Base-by-base conservation (phyloP, 2,113 vertebrate genomes). In the Myotis brandtii region DNA sequence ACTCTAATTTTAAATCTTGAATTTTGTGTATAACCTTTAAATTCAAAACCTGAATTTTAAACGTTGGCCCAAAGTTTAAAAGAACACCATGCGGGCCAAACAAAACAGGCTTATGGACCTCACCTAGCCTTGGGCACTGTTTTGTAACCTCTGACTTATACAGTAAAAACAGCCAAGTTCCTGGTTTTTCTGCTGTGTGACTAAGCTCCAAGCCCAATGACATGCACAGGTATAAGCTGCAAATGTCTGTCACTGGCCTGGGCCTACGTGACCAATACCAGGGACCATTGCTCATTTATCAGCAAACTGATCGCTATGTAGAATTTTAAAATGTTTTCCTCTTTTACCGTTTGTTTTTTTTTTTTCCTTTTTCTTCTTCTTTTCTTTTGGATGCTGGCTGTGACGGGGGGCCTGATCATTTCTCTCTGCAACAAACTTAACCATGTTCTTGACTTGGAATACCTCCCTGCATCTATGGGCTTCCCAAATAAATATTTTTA, bases 401-500 rank as follows among this genome's bases (percentile, higher is more conserved):
- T 92, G 46, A n/a, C 30, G 25, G 9, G 46, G 37, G 69, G 30
- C 16, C 52, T 89, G 56, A 64, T 83, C 50, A 62, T 90, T 50
- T 5, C 66, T 73, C 46, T 46, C 9, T 62, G 30, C 64, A 67
- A 50, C 86, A 62, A 86, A 79, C 11, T 52, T 23, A 52, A 43
- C 54, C 54, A 77, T 64, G 18, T 50, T 25, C 32, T 90, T 83
- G 62, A 56, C 25, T 85, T 70, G 77, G 10, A 92, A 75, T 82
- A 75, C 54, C 18, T 89, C 34, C 75, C n/a, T 89, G 84, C 12
- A 25, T 89, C 79, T 75, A 87, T 70, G 48, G 25, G 20, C 8
- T 94, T 91, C 64, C 43, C 94, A 86, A 88, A 32, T 70, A 93
- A 88, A 17, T 43, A 75, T 83, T 92, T 32, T 66, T 11, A 56